phyloP scores from a whole-genome alignment of 2,888 invertebrate species.

The Bruchidius siliquastri region DNA sequence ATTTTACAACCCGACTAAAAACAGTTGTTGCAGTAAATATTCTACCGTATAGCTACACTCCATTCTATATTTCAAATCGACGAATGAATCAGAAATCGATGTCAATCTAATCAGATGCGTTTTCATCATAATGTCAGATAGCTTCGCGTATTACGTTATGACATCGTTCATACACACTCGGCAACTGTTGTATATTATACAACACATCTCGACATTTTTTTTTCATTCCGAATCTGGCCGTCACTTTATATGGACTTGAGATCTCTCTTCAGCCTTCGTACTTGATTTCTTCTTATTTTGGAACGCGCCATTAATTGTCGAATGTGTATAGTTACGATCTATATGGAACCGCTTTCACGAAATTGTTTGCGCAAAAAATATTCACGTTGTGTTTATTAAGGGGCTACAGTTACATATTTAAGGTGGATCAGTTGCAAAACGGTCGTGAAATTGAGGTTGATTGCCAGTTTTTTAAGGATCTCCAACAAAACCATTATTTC shows the following conservation, averaged over 20 bases:
- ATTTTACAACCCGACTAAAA: too few species aligned
- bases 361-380: not conserved
- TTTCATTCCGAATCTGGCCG: not conserved
- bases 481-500: too few species aligned
- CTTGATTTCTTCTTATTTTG: not conserved
- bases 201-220: not conserved
- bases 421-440: too few species aligned
- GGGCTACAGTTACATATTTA: not conserved
- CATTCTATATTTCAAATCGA: too few species aligned
- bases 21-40: too few species aligned
- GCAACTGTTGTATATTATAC: not conserved
- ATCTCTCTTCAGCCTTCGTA: not conserved
- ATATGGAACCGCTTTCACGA: not conserved
- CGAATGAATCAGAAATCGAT: not conserved
- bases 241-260: not conserved
- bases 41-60: too few species aligned
- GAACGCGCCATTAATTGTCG: not conserved
- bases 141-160: not conserved
- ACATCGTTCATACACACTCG: not conserved
- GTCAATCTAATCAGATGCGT: not conserved
- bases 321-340: not conserved
- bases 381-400: not conserved
- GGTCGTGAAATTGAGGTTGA: too few species aligned
- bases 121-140: not conserved
- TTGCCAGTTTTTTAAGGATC: too few species aligned